Evolutionary conservation across 2,888 invertebrate genomes (phyloP).

Genomic region (Pyrochroa serraticornis): DNA sequence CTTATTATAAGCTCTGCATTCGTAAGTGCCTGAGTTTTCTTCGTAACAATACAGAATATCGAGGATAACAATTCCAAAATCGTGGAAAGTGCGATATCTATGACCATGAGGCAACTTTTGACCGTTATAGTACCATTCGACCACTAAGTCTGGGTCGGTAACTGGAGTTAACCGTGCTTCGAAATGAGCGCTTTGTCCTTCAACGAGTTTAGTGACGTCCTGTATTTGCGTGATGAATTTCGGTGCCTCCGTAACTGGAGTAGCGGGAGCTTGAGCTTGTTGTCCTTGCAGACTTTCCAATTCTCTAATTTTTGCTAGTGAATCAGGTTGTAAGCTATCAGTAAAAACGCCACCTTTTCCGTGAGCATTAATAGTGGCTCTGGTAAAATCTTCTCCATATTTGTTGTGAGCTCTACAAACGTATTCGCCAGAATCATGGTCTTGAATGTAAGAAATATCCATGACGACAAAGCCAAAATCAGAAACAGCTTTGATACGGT

Average conservation of each 20-base stretch:
- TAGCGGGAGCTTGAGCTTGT: constrained; percentile 67
- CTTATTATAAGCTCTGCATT: constrained; percentile 92
- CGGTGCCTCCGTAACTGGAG: constrained; percentile 80
- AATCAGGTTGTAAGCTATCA: constrained; percentile 90
- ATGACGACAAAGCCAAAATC: constrained; percentile 95
- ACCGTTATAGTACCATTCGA: constrained; percentile 95
- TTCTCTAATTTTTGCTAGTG: constrained; percentile 85
- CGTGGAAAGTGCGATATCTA: constrained; percentile 96
- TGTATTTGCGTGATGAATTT: constrained; percentile 87
- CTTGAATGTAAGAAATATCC: constrained; percentile 93
- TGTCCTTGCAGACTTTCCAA: constrained; percentile 77
- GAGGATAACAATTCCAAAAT: constrained; percentile 94
- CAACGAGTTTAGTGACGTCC: constrained; percentile 84
- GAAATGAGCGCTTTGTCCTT: constrained; percentile 94
- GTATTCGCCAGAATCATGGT: constrained; percentile 92
- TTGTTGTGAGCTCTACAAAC: constrained; percentile 91
- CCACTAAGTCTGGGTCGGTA: constrained; percentile 91
- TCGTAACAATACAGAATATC: constrained; percentile 96
- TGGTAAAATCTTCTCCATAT: constrained; percentile 88
- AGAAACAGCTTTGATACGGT: constrained; percentile 89
- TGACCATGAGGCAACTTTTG: constrained; percentile 93
- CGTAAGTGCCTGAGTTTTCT: constrained; percentile 93
- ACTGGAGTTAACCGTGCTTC: constrained; percentile 93
- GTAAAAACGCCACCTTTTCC: constrained; percentile 86
- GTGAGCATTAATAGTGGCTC: constrained; percentile 82